Percentiles rank a stretch among this genome's conserved stretches.
These are phyloP conservation scores for Pollimyrus isidori DNA, from an alignment of 2,113 vertebrate species.

Conservation along the genomic window DNA sequence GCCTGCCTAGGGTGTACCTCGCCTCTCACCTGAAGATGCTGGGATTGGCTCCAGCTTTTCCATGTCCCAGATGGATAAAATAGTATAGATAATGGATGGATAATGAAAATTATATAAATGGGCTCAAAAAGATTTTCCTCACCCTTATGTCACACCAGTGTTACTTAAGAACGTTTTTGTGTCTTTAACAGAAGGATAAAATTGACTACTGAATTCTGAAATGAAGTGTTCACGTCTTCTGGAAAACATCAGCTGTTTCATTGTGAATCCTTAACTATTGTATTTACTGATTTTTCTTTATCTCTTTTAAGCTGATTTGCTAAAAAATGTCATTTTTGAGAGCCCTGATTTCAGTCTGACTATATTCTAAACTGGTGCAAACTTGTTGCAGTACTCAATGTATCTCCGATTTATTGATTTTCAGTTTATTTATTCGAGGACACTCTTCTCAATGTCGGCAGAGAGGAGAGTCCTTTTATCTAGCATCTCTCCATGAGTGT, in stretches of 20 bases:
- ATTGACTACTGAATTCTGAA: not conserved
- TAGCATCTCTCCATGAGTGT: not conserved
- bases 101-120: too few species aligned
- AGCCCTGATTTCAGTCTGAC: not conserved
- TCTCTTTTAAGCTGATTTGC: not conserved
- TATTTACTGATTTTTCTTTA: not conserved
- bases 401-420: not conserved
- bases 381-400: not conserved
- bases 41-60: too few species aligned
- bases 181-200: not conserved
- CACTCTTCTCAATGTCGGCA: not conserved
- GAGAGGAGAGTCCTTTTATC: not conserved
- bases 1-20: too few species aligned
- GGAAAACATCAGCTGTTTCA: not conserved
- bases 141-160: too few species aligned
- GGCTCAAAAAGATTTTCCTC: too few species aligned
- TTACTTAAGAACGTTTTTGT: not conserved
- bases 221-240: not conserved
- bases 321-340: not conserved
- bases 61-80: too few species aligned
- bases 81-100: too few species aligned
- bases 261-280: not conserved
- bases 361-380: not conserved
- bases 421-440: not conserved
- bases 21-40: too few species aligned